Percentiles rank a stretch among this genome's conserved stretches.
phyloP scores from a whole-genome alignment of 2,797 vertebrate species.

The Hozukius guyotensis region DNA sequence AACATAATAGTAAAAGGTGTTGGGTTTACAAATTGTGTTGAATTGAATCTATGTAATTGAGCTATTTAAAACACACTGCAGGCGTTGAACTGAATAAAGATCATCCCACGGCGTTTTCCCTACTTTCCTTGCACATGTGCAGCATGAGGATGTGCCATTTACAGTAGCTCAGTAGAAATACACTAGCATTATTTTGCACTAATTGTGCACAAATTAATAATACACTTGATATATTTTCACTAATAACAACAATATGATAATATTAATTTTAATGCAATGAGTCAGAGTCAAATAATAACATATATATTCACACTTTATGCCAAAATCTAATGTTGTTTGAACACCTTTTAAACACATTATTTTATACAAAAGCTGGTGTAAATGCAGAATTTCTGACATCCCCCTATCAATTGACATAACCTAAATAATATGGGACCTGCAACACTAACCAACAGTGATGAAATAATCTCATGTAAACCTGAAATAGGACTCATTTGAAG shows the following conservation, averaged over 20 bases:
- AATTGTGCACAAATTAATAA: not conserved
- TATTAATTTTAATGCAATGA: not conserved
- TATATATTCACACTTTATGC: not conserved
- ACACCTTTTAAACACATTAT: not conserved
- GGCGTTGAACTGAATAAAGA: not conserved
- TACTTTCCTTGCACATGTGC: not conserved
- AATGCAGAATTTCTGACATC: not conserved
- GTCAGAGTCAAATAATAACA: not conserved
- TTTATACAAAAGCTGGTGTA: not conserved
- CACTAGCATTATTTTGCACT: not conserved
- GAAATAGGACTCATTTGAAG: not conserved
- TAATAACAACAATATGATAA: not conserved
- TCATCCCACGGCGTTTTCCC: not conserved
- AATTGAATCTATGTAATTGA: not conserved
- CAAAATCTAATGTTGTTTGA: not conserved
- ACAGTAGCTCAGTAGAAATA: not conserved
- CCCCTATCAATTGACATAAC: not conserved
- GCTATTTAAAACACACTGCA: not conserved
- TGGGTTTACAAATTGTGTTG: not conserved
- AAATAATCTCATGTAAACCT: not conserved
- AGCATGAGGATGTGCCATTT: not conserved
- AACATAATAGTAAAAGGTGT: not conserved
- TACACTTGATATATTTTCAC: not conserved
- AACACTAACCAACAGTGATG: not conserved
- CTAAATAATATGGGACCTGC: not conserved